Percentiles rank a stretch among this genome's conserved stretches.
These are phyloP conservation scores for Lasioglossum zephyrum DNA, from an alignment of 2,888 invertebrate species.

Conservation along the genomic window DNA sequence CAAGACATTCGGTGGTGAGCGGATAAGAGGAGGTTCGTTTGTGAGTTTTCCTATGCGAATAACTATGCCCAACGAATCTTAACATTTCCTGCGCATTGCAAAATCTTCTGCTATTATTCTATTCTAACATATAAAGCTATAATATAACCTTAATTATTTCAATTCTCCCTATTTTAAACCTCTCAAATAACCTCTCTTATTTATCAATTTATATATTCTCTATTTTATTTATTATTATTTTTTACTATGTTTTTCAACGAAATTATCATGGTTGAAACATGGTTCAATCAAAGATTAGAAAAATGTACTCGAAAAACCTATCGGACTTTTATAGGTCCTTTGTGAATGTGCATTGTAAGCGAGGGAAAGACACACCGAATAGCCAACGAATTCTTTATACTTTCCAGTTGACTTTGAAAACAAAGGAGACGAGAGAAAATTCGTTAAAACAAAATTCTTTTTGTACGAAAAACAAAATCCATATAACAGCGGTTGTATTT, in stretches of 20 bases:
- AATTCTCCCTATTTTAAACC: too few species aligned
- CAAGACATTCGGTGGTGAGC: neutral
- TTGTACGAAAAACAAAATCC: neutral
- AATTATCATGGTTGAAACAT: too few species aligned
- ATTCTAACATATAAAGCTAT: too few species aligned
- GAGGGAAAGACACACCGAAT: neutral
- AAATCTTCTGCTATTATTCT: too few species aligned
- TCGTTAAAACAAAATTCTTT: neutral
- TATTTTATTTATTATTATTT: too few species aligned
- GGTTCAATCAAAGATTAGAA: too few species aligned
- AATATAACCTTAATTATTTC: too few species aligned
- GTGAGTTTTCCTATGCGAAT: neutral
- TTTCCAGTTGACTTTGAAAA: neutral
- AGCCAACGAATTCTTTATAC: neutral
- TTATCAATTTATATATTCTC: too few species aligned
- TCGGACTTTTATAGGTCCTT: neutral
- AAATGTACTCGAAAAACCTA: neutral
- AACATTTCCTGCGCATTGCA: too few species aligned
- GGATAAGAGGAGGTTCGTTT: slow-evolving; percentile 10
- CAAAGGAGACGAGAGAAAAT: neutral
- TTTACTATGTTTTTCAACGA: too few species aligned
- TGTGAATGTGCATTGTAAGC: too few species aligned
- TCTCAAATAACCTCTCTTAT: too few species aligned
- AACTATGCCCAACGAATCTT: neutral
- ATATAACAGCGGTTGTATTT: neutral